Conservation (phyloP, 1,140 invertebrate species). For the Brachionus sp. region DNA sequence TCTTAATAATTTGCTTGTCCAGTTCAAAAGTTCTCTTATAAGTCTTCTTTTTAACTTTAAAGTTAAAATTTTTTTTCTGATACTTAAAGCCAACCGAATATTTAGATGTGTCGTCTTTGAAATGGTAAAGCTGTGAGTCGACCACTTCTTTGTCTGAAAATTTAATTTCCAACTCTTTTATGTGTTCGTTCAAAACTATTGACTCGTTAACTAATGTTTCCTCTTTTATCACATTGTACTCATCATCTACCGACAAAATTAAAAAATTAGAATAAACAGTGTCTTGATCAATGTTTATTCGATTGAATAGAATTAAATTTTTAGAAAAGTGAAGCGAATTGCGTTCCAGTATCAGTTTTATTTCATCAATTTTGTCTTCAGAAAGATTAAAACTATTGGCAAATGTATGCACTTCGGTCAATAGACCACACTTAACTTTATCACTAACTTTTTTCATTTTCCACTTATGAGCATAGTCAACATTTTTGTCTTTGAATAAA, state of each 20-base stretch:
- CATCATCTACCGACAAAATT: not conserved
- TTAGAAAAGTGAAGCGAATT: constrained; percentile 16
- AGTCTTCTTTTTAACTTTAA: not conserved
- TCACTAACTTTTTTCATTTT: not conserved
- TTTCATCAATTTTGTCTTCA: not conserved
- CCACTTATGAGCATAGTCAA: not conserved
- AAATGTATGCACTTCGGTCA: not conserved
- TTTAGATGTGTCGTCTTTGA: not conserved
- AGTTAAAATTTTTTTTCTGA: not conserved
- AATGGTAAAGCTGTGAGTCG: not conserved
- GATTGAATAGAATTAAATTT: not conserved
- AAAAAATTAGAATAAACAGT: not conserved
- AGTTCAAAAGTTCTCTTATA: not conserved
- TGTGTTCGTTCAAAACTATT: not conserved
- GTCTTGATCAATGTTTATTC: constrained; percentile 1
- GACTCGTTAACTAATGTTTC: not conserved
- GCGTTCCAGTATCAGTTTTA: not conserved
- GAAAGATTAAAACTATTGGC: not conserved
- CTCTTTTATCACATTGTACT: constrained; percentile 13
- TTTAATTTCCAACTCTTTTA: constrained; percentile 8
- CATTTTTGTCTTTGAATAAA: not conserved
- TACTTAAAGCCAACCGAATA: not conserved
- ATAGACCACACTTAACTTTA: not conserved
- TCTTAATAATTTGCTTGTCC: not conserved
- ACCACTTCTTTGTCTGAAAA: not conserved